These are phyloP conservation scores for Zaprionus obscuricornis DNA, from an alignment of 2,888 invertebrate genomes.

Conservation along the genomic window DNA sequence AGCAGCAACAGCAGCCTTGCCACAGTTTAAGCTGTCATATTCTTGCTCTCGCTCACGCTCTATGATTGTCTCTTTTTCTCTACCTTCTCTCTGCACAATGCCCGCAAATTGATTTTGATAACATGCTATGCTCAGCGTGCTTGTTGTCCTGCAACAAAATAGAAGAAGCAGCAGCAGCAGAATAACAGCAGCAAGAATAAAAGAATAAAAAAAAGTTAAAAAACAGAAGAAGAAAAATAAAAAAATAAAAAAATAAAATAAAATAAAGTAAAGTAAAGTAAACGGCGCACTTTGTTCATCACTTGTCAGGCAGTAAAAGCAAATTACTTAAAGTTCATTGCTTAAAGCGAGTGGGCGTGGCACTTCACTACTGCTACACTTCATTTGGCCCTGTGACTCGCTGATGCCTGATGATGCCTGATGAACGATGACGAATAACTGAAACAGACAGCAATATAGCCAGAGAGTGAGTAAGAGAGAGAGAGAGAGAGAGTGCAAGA, in stretches of 20 bases:
- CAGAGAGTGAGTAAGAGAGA: no score
- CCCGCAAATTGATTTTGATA: conserved; percentile 69
- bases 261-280: conserved; percentile 33
- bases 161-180: conserved; percentile 4
- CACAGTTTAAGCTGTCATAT: background rate
- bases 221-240: conserved; percentile 12
- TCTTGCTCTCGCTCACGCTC: no score
- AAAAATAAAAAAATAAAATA: conserved; percentile 13
- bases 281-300: conserved; percentile 60
- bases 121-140: conserved; percentile 29
- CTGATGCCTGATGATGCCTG: conserved; percentile 59
- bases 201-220: conserved; percentile 24
- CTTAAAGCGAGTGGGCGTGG: conserved; percentile 63
- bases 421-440: conserved; percentile 62
- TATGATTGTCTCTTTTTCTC: no score
- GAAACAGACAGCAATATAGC: no score
- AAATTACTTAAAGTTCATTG: conserved; percentile 79
- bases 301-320: conserved; percentile 74
- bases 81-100: conserved; percentile 9
- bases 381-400: conserved; percentile 9
- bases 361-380: background rate
- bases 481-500: background rate
- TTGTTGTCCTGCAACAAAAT: conserved; percentile 10
- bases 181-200: conserved; percentile 1
- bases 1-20: conserved; percentile 5